Base-by-base conservation (phyloP, 2,113 vertebrate genomes). In the Lophius piscatorius region DNA sequence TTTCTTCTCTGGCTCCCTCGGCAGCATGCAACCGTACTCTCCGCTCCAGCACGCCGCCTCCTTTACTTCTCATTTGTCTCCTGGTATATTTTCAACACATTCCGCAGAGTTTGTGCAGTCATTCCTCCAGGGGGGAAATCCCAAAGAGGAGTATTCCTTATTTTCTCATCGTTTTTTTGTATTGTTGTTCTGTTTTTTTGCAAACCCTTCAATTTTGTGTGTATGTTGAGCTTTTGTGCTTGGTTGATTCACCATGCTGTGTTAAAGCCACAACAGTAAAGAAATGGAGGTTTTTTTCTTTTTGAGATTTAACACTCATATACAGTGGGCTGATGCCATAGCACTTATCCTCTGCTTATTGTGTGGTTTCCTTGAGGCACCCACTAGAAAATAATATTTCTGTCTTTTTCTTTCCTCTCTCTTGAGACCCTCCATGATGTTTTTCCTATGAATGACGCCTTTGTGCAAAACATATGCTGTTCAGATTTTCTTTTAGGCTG, bases 281-380 rank as follows among this genome's bases (percentile, higher is more conserved):
- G 21, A 18, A 36, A 28, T 11, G n/a, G 8, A 2, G 17, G 20
- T 49, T 61, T 18, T 34, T 6, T n/a, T n/a, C n/a, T n/a, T n/a
- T n/a, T n/a, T 56, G 44, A n/a, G 9, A 39, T 45, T 54, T 45
- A 3, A 34, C 17, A 18, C 11, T 47, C 38, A 10, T 31, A 31
- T 66, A 21, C 12, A 31, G 44, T n/a, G n/a, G 13, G 22, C 5
- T 14, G 18, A 17, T 45, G 28, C 28, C n/a, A 17, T 16, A 18
- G 40, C 38, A 8, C 22, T 24, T 5, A 9, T 54, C 38, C 18
- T 33, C 50, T 88, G 84, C 21, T 64, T 42, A 26, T 84, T 64
- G 83, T 92, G 92, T 89, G 93, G 91, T 93, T 87, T 90, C 82
- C 92, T 93, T 93, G 88, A 94, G 90, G 76, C 83, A 75, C 79